Evolutionary conservation across 1,140 invertebrate genomes (phyloP).

Genomic region (Danaus melanippus): DNA sequence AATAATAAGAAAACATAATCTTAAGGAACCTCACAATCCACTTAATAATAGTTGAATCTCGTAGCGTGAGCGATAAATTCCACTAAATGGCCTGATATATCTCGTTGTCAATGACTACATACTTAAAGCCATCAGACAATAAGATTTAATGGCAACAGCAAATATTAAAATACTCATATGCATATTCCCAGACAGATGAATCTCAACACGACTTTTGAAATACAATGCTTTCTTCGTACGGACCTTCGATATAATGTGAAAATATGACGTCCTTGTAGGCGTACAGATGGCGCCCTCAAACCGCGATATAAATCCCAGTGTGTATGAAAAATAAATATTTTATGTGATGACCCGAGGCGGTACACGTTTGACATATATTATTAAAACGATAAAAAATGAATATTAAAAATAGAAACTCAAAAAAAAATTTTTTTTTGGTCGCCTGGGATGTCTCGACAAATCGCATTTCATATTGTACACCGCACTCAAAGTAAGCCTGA

Average conservation of each 20-base stretch:
- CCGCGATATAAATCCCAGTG: constrained; percentile 37
- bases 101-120: constrained; percentile 40
- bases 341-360: constrained; percentile 27
- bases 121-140: constrained; percentile 53
- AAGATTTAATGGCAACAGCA: constrained; percentile 59
- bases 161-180: constrained; percentile 55
- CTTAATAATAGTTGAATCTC: too few relatives aligned
- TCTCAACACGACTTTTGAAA: constrained; percentile 66
- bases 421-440: constrained; percentile 26
- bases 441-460: constrained; percentile 42
- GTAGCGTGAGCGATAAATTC: constrained; percentile 43
- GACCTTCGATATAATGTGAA: constrained; percentile 40
- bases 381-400: constrained; percentile 19
- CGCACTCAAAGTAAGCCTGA: constrained; percentile 47
- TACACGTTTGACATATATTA: constrained; percentile 22
- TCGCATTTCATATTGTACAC: constrained; percentile 52
- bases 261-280: constrained; percentile 52
- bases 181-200: constrained; percentile 57
- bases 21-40: too few relatives aligned
- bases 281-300: constrained; percentile 45
- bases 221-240: constrained; percentile 47
- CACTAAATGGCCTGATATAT: constrained; percentile 43
- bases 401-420: constrained; percentile 19
- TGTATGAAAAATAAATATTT: constrained; percentile 29
- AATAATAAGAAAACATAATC: too few relatives aligned